Base-by-base conservation (phyloP, 2,797 vertebrate genomes). In the Diplodus sargus region DNA sequence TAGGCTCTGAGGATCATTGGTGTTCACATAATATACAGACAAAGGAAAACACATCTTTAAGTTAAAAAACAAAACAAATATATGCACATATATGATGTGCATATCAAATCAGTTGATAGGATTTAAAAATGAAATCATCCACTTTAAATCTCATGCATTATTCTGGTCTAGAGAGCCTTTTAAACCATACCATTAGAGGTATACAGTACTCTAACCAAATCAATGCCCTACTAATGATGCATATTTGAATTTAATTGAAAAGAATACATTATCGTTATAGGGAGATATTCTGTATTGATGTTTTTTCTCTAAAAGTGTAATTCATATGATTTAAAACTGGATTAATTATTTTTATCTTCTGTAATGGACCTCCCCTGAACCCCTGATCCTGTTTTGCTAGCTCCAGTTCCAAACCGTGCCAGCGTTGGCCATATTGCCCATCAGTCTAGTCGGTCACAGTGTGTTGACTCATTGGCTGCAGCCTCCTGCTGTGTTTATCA, bases 401-500 rank as follows among this genome's bases (percentile, higher is more conserved):
- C 67, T 61, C 11, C 47, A 1, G 48, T 64, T 34, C 34, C 49
- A 34, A 30, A 61, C 57, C 20, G 3, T 13, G 68, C 30, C 74
- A 42, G 49, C 1, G 42, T 43, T 67, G 79, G 45, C 70, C 72
- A 65, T 45, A 48, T 43, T 71, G 63, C 30, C 62, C 74, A 39
- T 58, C 53, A 54, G 82, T 82, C 76, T 73, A 67, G 63, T 74
- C 62, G 51, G 59, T 83, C 78, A 51, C 76, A 52, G 67, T 73
- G 63, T 86, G 81, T 83, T 84, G 84, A 87, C 78, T 79, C 67
- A 45, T 42, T 63, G 76, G 69, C 43, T 43, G 64, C 77, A n/a
- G 76, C 76, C 73, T 83, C 51, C 18, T 58, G 77, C 39, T 74
- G n/a, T 52, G 74, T 75, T 53, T 69, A 34, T 60, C 67, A 42